These are phyloP conservation scores for Ferdinandea cuprea DNA, from an alignment of 2,888 invertebrate species.

Conservation along the genomic window DNA sequence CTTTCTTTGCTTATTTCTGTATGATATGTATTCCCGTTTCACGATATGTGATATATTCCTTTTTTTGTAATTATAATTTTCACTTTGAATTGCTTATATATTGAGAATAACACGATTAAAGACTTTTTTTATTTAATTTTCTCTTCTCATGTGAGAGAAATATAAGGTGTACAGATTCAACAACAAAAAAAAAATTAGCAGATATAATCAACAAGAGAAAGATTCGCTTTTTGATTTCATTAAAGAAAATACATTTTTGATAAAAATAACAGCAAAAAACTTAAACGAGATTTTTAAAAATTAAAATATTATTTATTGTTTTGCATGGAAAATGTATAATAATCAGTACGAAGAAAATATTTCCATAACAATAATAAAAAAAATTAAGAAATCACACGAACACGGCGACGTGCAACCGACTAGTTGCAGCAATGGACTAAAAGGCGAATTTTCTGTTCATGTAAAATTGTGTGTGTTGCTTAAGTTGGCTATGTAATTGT, in stretches of 20 bases:
- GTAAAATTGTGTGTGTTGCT: slow-evolving; percentile 51
- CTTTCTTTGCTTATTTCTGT: slow-evolving; percentile 44
- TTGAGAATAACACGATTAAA: slow-evolving; percentile 53
- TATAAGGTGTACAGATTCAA: slow-evolving; percentile 45
- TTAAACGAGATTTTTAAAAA: slow-evolving; percentile 19
- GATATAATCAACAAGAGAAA: slow-evolving; percentile 66
- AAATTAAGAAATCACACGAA: slow-evolving; percentile 60
- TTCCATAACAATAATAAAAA: slow-evolving; percentile 55
- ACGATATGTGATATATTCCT: slow-evolving; percentile 60
- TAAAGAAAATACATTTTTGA: slow-evolving; percentile 56
- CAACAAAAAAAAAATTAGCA: slow-evolving; percentile 53
- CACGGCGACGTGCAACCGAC: slow-evolving; percentile 65
- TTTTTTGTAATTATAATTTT: slow-evolving; percentile 45
- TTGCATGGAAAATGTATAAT: slow-evolving; percentile 52
- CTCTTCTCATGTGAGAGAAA: slow-evolving; percentile 53
- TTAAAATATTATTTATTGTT: slow-evolving; percentile 20
- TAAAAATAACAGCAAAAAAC: slow-evolving; percentile 26
- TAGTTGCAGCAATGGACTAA: slow-evolving; percentile 70
- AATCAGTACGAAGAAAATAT: slow-evolving; percentile 44
- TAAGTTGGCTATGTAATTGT: slow-evolving; percentile 20
- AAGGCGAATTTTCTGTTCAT: slow-evolving; percentile 58
- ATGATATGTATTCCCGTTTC: slow-evolving; percentile 72
- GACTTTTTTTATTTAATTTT: slow-evolving; percentile 21
- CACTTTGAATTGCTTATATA: slow-evolving; percentile 59
- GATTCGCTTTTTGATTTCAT: slow-evolving; percentile 47